Conservation (phyloP, 53 echinoderm and acorn worm species). For the Paelopatides confundens region DNA sequence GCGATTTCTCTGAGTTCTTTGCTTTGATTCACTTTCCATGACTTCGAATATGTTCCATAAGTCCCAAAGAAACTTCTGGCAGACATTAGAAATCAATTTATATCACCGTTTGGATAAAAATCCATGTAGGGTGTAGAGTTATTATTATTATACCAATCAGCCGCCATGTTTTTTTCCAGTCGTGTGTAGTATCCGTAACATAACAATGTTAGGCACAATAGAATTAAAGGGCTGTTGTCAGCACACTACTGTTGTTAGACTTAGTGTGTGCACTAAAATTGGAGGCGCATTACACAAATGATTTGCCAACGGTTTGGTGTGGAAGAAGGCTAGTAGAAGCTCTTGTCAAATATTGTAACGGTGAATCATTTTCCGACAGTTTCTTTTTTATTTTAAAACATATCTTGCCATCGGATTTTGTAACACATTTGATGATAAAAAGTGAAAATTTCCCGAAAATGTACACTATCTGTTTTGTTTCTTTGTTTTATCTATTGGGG, state of each 20-base stretch:
- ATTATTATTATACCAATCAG: neutral
- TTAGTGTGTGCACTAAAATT: neutral
- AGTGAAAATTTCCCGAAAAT: too few species aligned
- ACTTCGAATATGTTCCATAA: constrained; percentile 28
- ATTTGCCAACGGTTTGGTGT: too few species aligned
- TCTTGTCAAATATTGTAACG: too few species aligned
- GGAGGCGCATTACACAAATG: constrained; percentile 11
- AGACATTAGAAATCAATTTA: neutral
- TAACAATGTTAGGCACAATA: constrained; percentile 25
- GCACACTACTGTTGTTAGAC: neutral
- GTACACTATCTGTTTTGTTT: too few species aligned
- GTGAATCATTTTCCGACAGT: too few species aligned
- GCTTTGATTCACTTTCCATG: constrained; percentile 87
- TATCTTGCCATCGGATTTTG: too few species aligned
- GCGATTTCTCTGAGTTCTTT: constrained; percentile 91
- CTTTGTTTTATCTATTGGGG: too few species aligned
- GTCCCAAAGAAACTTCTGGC: constrained; percentile 16
- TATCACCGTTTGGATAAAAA: constrained; percentile 19
- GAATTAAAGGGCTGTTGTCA: constrained; percentile 18
- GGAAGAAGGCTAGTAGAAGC: too few species aligned
- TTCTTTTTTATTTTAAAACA: too few species aligned
- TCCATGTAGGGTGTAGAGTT: neutral
- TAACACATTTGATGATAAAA: too few species aligned
- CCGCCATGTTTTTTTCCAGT: constrained; percentile 36
- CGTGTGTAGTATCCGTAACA: neutral